Evolutionary conservation across 1,140 invertebrate genomes (phyloP), one percentile per base, ranked within the genome.

Genomic region (Zeugodacus cucurbitae): DNA sequence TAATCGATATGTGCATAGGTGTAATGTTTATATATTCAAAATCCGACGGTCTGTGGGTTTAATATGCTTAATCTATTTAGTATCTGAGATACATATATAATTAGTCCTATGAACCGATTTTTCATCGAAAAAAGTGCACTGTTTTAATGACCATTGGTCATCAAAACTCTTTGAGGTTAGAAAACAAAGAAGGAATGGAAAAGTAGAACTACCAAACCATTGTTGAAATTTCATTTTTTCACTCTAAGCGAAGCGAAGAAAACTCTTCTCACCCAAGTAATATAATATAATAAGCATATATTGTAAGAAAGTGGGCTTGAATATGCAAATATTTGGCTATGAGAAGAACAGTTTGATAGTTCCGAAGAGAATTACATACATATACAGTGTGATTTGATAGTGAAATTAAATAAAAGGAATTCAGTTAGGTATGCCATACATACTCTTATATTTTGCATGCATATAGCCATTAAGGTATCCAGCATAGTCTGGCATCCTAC

Each of bases 91-190:
- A n/a, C n/a, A n/a, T n/a, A n/a, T n/a, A n/a, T n/a, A n/a, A n/a
- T n/a, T n/a, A n/a, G n/a, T n/a, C n/a, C n/a, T n/a, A n/a, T n/a
- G n/a, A n/a, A n/a, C n/a, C n/a, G n/a, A n/a, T n/a, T n/a, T n/a
- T n/a, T n/a, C n/a, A n/a, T n/a, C n/a, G n/a, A n/a, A n/a, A n/a
- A n/a, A n/a, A n/a, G n/a, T n/a, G n/a, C n/a, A n/a, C n/a, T n/a
- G 91, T 90, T 91, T 91, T 92, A 92, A 92, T 92, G 91, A 92
- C 91, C 90, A 90, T 86, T 90, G 91, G 91, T 91, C 91, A 92
- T 89, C 90, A 91, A 92, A 91, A 90, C 91, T 91, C 90, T 91
- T 57, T 32, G 57, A 37, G 20, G 57, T 8, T 4, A 67, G 17
- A 2, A 17, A 59, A 14, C 34, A 17, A 32, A 34, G 32, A 74